Percentiles rank a stretch among this genome's conserved stretches.
Conservation (phyloP, 53 echinoderm and acorn worm species). For the Paracentrotus lividus region DNA sequence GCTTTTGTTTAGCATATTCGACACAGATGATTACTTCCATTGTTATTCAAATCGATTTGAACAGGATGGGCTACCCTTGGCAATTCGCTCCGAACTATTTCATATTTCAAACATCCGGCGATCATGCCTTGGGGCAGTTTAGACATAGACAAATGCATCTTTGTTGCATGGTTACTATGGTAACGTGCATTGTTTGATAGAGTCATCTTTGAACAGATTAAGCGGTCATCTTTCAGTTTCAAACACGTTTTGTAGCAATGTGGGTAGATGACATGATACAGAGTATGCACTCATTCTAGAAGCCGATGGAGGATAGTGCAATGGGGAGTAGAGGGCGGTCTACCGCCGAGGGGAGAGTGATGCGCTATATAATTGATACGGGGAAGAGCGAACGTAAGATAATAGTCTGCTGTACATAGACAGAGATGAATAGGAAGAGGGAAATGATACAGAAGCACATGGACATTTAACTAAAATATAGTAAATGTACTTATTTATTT, state of each 20-base stretch:
- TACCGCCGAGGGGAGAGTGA: no score
- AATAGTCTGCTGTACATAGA: no score
- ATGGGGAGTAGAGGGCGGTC: no score
- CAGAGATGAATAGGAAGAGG: no score
- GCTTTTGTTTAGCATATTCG: background rate
- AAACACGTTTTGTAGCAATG: background rate
- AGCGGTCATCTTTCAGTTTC: background rate
- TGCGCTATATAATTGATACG: no score
- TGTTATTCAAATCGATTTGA: background rate
- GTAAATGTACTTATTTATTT: no score
- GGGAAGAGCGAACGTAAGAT: no score
- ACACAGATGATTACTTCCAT: conserved; percentile 3
- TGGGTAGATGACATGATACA: background rate
- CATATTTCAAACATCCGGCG: background rate
- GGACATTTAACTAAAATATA: no score
- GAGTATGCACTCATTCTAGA: background rate
- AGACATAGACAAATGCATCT: background rate
- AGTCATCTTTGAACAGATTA: background rate
- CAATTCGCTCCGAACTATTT: background rate
- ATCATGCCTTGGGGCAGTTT: background rate
- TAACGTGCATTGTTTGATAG: background rate
- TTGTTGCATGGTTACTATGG: background rate
- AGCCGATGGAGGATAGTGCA: no score
- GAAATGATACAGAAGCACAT: no score
- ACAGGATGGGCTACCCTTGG: background rate